Conservation (phyloP, 2,113 vertebrate species). For the Tamias sibiricus region DNA sequence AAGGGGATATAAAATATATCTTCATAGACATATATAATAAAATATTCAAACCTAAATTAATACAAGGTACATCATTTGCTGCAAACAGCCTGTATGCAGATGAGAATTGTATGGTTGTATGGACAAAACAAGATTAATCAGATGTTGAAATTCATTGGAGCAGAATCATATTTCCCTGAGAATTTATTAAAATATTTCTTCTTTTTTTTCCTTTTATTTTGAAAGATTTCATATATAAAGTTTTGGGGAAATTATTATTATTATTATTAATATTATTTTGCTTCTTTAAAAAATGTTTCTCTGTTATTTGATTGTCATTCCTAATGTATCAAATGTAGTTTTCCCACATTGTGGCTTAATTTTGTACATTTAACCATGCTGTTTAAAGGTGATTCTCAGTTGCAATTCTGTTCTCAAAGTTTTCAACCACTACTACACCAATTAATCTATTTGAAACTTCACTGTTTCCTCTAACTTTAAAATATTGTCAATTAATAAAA, state of each 20-base stretch:
- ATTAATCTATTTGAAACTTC: background rate
- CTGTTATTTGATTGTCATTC: background rate
- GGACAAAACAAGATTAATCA: background rate
- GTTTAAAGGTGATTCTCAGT: background rate
- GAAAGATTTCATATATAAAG: background rate
- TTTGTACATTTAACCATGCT: background rate
- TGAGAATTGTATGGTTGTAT: background rate
- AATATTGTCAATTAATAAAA: background rate
- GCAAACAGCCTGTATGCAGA: background rate
- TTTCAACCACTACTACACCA: background rate
- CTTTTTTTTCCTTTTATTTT: background rate
- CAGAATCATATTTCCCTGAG: background rate
- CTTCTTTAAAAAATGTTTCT: background rate
- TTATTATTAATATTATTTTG: too few relatives aligned
- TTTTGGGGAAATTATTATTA: background rate
- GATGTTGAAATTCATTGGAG: background rate
- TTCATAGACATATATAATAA: background rate
- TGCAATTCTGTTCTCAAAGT: background rate
- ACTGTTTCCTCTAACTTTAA: background rate
- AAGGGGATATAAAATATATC: accelerated
- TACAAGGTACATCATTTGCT: background rate
- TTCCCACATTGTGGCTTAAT: background rate
- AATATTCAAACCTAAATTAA: background rate
- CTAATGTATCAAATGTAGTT: background rate
- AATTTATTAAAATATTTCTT: background rate